phyloP scores from a whole-genome alignment of 2,888 invertebrate genomes.

The Hypercompe scribonia region DNA sequence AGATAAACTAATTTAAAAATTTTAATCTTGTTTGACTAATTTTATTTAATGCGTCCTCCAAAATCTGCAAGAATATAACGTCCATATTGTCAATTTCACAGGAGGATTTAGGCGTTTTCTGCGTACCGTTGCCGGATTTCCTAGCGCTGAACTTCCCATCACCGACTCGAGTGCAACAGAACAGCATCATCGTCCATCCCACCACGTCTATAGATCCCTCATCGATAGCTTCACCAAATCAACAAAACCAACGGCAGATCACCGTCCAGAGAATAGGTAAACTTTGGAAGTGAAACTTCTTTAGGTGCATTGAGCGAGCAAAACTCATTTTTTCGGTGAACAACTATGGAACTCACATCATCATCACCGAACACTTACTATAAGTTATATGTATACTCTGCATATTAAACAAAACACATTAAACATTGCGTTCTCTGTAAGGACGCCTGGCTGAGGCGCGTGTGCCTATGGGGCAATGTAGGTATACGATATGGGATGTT shows the following conservation, averaged over 20 bases:
- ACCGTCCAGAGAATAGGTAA: conserved; percentile 85
- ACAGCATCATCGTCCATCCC: conserved; percentile 63
- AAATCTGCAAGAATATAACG: background rate
- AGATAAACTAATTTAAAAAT: too few species aligned
- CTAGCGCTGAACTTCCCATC: conserved; percentile 73
- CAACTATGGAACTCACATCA: too few species aligned
- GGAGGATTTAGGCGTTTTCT: conserved; percentile 81
- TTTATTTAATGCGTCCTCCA: background rate
- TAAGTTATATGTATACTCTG: too few species aligned
- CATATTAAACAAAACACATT: too few species aligned
- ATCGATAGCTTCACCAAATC: conserved; percentile 53
- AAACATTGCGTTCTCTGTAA: too few species aligned
- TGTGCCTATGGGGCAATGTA: too few species aligned
- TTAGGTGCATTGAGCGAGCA: too few species aligned
- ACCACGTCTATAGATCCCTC: conserved; percentile 53
- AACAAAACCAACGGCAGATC: conserved; percentile 75
- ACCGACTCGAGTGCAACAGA: conserved; percentile 55
- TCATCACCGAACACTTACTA: too few species aligned
- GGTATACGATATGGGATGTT: too few species aligned
- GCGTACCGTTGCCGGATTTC: conserved; percentile 79
- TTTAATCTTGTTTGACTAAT: background rate
- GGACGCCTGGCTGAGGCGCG: too few species aligned
- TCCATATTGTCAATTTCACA: conserved; percentile 46
- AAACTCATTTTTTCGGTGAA: too few species aligned
- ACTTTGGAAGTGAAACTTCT: too few species aligned